A percentile compares a stretch with the other conserved stretches of the same genome.
phyloP scores from a whole-genome alignment of 1,140 invertebrate species.

The Ceratina calcarata region DNA sequence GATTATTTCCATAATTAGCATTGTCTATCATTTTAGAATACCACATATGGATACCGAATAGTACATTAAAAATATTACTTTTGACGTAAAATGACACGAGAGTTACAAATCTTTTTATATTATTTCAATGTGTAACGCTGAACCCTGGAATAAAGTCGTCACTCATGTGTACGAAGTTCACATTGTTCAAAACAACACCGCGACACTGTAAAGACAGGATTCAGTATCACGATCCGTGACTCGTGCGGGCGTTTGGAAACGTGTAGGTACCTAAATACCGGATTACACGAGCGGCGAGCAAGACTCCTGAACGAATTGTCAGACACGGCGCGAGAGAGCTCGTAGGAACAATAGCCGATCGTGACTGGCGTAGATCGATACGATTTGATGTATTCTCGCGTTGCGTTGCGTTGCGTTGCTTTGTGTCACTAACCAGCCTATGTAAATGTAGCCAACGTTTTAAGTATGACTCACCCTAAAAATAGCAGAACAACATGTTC shows the following conservation, averaged over 20 bases:
- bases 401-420: not conserved
- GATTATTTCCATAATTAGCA: too few species aligned
- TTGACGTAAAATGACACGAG: too few species aligned
- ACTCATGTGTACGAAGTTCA: too few species aligned
- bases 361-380: constrained; percentile 56
- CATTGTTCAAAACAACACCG: too few species aligned
- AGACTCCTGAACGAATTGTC: constrained; percentile 44
- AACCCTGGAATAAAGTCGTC: too few species aligned
- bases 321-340: constrained; percentile 26
- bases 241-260: constrained; percentile 14
- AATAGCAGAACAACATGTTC: constrained; percentile 34
- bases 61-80: too few species aligned
- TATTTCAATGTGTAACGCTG: too few species aligned
- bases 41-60: too few species aligned
- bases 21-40: too few species aligned
- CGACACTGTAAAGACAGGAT: not conserved
- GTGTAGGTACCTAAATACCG: constrained; percentile 57
- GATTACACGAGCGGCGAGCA: constrained; percentile 50
- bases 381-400: constrained; percentile 36
- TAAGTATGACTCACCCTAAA: constrained; percentile 31
- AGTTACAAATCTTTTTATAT: too few species aligned
- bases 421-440: constrained; percentile 28
- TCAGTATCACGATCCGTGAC: not conserved
- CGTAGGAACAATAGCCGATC: constrained; percentile 55
- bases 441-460: constrained; percentile 39